A percentile compares a stretch with the other conserved stretches of the same genome.
Evolutionary conservation across 1,140 invertebrate species (phyloP).

Genomic region (Brachionus calyciflorus): DNA sequence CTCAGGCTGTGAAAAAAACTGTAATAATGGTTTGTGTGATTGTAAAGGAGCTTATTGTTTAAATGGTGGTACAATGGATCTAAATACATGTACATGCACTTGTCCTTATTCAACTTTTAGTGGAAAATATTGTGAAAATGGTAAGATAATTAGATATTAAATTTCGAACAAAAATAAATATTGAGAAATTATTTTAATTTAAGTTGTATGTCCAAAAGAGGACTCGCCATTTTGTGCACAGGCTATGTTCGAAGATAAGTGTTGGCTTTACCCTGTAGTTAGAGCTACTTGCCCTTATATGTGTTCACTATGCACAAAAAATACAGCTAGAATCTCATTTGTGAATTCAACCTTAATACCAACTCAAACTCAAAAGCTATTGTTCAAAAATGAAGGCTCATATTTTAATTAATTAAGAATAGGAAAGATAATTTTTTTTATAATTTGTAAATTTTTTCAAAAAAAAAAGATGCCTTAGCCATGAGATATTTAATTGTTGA

Average conservation of each 20-base stretch:
- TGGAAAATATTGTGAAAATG: conserved; percentile 46
- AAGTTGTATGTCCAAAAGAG: conserved; percentile 39
- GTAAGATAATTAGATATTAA: neutral
- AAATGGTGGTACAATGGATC: conserved; percentile 44
- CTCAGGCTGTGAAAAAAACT: conserved; percentile 14
- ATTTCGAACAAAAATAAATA: neutral
- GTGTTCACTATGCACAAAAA: conserved; percentile 39
- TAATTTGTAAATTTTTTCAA: no score
- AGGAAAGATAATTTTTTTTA: no score
- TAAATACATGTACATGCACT: conserved; percentile 43
- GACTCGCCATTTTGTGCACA: conserved; percentile 46
- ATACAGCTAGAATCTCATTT: neutral
- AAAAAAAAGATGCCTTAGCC: no score
- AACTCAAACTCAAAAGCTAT: neutral
- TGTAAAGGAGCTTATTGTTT: conserved; percentile 32
- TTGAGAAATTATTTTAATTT: neutral
- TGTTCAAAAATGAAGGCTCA: neutral
- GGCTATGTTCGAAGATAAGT: conserved; percentile 42
- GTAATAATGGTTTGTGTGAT: conserved; percentile 31
- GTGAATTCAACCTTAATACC: neutral
- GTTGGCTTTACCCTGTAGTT: conserved; percentile 42
- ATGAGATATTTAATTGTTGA: no score
- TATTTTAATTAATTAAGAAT: neutral
- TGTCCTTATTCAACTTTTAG: conserved; percentile 44
- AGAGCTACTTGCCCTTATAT: conserved; percentile 46